A percentile compares a stretch with the other conserved stretches of the same genome.
These are phyloP conservation scores for Phalacrocorax brasilianus DNA, from an alignment of 2,113 vertebrate genomes.

Conservation along the genomic window DNA sequence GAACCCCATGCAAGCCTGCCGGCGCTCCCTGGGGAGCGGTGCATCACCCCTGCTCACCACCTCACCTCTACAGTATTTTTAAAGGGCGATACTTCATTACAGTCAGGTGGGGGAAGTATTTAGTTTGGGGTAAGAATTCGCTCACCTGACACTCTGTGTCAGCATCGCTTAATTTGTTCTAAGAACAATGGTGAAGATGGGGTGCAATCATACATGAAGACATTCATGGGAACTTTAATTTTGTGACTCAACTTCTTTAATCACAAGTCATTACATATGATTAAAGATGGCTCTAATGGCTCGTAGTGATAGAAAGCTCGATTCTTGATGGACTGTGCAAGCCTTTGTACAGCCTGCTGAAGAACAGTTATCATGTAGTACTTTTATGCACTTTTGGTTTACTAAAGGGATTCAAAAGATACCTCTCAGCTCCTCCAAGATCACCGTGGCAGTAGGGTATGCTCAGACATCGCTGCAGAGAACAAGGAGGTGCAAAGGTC, in stretches of 20 bases:
- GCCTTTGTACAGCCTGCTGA: neutral
- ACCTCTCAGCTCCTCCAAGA: neutral
- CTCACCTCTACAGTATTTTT: neutral
- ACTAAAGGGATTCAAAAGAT: neutral
- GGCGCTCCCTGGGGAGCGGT: too few species aligned
- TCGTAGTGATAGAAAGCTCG: neutral
- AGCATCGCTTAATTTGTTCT: neutral
- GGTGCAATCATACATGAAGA: neutral
- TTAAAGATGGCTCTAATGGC: neutral
- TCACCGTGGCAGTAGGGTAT: neutral
- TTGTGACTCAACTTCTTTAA: neutral
- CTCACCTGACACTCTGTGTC: neutral
- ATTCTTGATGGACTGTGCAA: neutral
- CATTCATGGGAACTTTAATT: neutral
- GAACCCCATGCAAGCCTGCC: neutral
- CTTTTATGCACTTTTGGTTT: neutral
- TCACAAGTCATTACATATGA: neutral
- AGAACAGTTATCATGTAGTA: neutral
- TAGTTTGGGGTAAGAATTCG: neutral
- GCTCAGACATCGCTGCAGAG: neutral
- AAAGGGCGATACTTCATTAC: neutral
- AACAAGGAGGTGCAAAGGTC: neutral
- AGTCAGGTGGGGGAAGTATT: neutral
- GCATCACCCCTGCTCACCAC: neutral
- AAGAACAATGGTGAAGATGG: fast-evolving